phyloP scores from a whole-genome alignment of 2,888 invertebrate species.

The Eulithis prunata region DNA sequence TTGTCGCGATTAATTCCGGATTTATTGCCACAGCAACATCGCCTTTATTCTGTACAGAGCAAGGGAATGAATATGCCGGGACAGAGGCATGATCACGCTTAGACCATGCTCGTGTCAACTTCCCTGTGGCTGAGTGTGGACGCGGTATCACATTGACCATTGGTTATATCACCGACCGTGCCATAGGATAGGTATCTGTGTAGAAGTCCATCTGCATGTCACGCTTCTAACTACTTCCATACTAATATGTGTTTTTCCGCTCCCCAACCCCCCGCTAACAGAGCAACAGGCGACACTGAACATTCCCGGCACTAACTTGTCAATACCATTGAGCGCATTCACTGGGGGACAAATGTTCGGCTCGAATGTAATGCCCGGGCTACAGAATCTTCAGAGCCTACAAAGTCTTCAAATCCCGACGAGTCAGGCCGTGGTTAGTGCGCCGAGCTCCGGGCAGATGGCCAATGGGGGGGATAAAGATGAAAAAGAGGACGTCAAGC shows the following conservation, averaged over 20 bases:
- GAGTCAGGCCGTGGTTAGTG: constrained; percentile 47
- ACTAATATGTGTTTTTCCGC: constrained; percentile 77
- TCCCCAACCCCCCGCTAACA: constrained; percentile 61
- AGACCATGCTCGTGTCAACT: too few species aligned
- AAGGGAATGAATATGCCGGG: too few species aligned
- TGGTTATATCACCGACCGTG: background rate
- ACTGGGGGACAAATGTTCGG: constrained; percentile 81
- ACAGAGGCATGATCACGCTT: too few species aligned
- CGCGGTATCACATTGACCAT: too few species aligned
- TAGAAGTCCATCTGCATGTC: constrained; percentile 52
- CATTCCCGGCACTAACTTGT: constrained; percentile 86
- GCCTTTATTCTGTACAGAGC: too few species aligned
- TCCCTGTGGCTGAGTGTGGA: too few species aligned
- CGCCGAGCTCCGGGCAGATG: constrained; percentile 14
- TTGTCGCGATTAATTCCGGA: too few species aligned
- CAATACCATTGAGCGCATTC: constrained; percentile 82
- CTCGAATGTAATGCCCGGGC: constrained; percentile 72
- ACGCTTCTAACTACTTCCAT: constrained; percentile 65
- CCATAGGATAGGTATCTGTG: constrained; percentile 22
- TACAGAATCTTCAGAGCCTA: constrained; percentile 73
- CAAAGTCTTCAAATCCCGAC: constrained; percentile 55
- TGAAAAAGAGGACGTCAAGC: constrained; percentile 82
- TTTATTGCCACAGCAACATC: too few species aligned
- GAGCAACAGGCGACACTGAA: constrained; percentile 83
- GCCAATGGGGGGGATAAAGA: constrained; percentile 81